Base-by-base conservation (phyloP, 1,140 invertebrate species). In the Laupala kohalensis region DNA sequence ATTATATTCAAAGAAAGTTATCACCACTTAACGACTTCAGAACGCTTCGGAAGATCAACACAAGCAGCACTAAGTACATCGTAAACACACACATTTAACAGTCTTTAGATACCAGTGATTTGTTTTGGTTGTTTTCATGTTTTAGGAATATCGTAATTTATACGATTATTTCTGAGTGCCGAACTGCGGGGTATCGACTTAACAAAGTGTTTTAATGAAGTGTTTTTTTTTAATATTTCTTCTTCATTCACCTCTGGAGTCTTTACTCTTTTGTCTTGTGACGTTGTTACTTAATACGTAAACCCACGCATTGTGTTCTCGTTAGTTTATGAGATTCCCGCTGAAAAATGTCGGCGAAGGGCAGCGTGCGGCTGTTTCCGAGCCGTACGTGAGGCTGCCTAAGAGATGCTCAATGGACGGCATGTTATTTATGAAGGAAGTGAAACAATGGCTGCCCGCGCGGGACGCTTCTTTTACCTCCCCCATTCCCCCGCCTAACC, bases 381-480 rank as follows among this genome's bases (percentile, higher is more conserved):
- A 9, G 37, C 37, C 19, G 37, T 19, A 53, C 37, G 37, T 53
- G 37, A 53, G 9, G 37, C 19, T 19, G 37, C 9, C 37, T 9
- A 53, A 19, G 37, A 19, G 37, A 19, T 19, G 9, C 9, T 53
- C 9, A 53, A 53, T 53, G 37, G 37, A 37, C 67, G 9, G 1
- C 29, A 68, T 30, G 19, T 68, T 68, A 68, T 68, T 68, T 68
- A 68, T 68, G 67, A 23, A 68, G 67, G 67, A 30, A 37, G 29
- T 68, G 29, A 68, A 23, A 68, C 67, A 68, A 68, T 68, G 67
- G 37, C 37, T 53, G 37, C 9, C 37, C 9, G 9, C 37, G 37
- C 37, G n/a, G n/a, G n/a, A n/a, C n/a, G n/a, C n/a, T n/a, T n/a
- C n/a, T n/a, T n/a, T n/a, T n/a, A n/a, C n/a, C n/a, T n/a, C n/a